These are phyloP conservation scores for Gobionotothen gibberifrons DNA, from an alignment of 2,797 vertebrate species.

Conservation along the genomic window DNA sequence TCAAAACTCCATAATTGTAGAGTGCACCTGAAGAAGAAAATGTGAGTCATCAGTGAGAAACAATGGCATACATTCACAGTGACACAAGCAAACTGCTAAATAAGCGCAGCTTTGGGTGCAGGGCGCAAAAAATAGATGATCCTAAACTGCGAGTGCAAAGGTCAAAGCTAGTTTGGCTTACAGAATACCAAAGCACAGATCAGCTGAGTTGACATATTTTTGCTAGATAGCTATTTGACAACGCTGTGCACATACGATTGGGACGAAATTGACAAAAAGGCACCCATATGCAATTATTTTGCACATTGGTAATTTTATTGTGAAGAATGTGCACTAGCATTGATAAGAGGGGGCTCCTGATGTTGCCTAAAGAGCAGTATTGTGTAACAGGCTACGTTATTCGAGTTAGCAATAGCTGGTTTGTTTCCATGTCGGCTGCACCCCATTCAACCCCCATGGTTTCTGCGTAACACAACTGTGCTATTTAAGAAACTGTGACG, in stretches of 20 bases:
- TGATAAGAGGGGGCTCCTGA: neutral
- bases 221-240: neutral
- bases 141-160: constrained; percentile 8
- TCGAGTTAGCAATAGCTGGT: constrained; percentile 21
- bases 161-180: neutral
- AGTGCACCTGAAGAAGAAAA: constrained; percentile 81
- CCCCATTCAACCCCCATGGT: neutral
- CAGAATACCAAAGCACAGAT: constrained; percentile 1
- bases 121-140: neutral
- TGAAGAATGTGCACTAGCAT: neutral
- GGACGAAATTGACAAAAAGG: too few relatives aligned
- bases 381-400: constrained; percentile 47
- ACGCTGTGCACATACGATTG: neutral
- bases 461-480: neutral
- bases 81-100: neutral
- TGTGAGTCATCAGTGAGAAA: neutral
- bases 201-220: constrained; percentile 17
- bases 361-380: constrained; percentile 27
- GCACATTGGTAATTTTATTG: neutral
- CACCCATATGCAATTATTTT: neutral
- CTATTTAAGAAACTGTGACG: accelerated
- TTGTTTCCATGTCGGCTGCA: neutral
- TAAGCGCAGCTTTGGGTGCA: neutral
- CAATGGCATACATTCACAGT: neutral
- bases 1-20: constrained; percentile 99